Conservation (phyloP, 2,113 vertebrate genomes). For the Otis tarda region DNA sequence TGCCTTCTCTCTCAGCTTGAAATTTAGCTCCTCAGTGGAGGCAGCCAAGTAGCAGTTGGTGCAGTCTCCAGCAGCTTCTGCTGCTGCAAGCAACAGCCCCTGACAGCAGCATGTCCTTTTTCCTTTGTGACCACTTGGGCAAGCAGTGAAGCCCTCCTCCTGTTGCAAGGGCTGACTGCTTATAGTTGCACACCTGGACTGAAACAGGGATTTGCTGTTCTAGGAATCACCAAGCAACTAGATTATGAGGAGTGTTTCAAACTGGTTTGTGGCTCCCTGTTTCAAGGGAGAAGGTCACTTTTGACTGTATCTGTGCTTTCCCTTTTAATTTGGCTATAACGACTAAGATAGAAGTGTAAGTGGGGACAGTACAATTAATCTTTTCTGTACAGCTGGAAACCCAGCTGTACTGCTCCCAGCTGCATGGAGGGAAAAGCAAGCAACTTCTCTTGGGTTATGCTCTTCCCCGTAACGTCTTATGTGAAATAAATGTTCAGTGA, state of each 20-base stretch:
- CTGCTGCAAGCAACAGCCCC: too few species aligned
- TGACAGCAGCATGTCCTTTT: background rate
- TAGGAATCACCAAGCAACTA: background rate
- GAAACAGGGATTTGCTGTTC: background rate
- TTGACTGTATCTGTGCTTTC: background rate
- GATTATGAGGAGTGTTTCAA: background rate
- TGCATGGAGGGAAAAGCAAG: background rate
- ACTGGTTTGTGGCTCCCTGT: background rate
- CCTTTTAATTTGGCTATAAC: background rate
- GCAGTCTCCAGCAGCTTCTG: background rate
- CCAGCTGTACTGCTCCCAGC: background rate
- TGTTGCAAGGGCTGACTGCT: background rate
- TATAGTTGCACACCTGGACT: background rate
- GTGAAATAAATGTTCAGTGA: background rate
- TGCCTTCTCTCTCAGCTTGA: background rate
- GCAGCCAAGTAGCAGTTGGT: fast-evolving
- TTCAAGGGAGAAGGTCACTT: background rate
- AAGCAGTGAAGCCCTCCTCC: background rate
- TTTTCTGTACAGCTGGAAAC: background rate
- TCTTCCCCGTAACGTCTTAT: background rate
- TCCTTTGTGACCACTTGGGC: background rate
- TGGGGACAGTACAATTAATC: background rate
- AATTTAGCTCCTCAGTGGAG: background rate
- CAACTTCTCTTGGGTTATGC: background rate
- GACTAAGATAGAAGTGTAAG: background rate